phyloP scores from a whole-genome alignment of 2,888 invertebrate genomes.

The Volucella zonaria region DNA sequence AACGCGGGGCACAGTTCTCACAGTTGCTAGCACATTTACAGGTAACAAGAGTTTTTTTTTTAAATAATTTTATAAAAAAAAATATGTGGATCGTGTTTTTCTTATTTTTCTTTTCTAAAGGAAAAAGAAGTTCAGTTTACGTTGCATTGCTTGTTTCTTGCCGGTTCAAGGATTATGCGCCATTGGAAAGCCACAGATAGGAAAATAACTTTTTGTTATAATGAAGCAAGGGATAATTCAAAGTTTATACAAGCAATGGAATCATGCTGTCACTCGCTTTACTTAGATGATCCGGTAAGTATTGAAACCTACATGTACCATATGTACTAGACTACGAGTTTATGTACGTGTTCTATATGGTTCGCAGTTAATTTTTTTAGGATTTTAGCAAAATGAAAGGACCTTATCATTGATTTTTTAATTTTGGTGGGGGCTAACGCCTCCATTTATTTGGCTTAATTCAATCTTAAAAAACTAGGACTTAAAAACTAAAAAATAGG shows the following conservation, averaged over 20 bases:
- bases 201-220: slow-evolving; percentile 96
- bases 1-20: slow-evolving; percentile 95
- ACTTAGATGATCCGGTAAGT: slow-evolving; percentile 93
- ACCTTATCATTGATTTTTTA: no score
- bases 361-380: no score
- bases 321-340: no score
- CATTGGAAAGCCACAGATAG: slow-evolving; percentile 93
- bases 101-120: slow-evolving; percentile 79
- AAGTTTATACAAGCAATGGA: slow-evolving; percentile 97
- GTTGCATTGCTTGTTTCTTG: slow-evolving; percentile 88
- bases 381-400: no score
- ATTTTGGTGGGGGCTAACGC: no score
- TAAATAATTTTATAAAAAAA: background rate
- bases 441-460: no score
- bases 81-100: background rate
- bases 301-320: slow-evolving; percentile 71
- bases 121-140: slow-evolving; percentile 90
- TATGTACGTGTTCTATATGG: no score
- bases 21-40: slow-evolving; percentile 91
- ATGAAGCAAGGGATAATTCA: slow-evolving; percentile 97
- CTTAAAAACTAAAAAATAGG: no score
- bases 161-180: slow-evolving; percentile 90
- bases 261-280: slow-evolving; percentile 96
- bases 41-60: slow-evolving; percentile 78
- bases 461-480: no score